A percentile compares a stretch with the other conserved stretches of the same genome.
Conservation (phyloP, 2,888 invertebrate genomes). For the Sympetrum striolatum region DNA sequence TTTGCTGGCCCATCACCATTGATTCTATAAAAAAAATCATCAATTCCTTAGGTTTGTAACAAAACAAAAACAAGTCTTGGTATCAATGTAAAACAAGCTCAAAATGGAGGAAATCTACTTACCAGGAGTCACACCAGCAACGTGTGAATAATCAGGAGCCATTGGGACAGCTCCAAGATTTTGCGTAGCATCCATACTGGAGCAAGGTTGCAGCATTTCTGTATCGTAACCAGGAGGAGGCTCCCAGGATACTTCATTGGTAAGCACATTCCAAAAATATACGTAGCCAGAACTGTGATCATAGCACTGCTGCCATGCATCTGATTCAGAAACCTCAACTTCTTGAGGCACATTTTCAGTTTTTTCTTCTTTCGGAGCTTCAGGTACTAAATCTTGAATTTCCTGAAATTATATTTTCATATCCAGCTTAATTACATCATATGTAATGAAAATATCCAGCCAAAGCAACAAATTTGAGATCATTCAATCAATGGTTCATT, state of each 20-base stretch:
- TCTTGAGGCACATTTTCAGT: not conserved
- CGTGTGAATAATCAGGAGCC: slow-evolving; percentile 5
- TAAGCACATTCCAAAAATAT: slow-evolving; percentile 71
- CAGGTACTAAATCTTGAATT: slow-evolving; percentile 16
- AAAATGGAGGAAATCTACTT: not conserved
- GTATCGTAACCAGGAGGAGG: slow-evolving; percentile 62
- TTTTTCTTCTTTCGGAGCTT: not conserved
- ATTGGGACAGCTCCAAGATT: not conserved
- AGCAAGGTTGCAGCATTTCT: slow-evolving; percentile 3
- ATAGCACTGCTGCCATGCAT: slow-evolving; percentile 70
- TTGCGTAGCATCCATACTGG: not conserved
- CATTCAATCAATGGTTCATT: no score
- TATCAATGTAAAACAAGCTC: not conserved
- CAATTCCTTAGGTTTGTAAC: not conserved
- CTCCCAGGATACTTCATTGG: slow-evolving; percentile 72
- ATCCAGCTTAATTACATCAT: no score
- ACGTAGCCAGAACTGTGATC: slow-evolving; percentile 68
- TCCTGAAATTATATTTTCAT: not conserved
- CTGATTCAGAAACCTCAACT: slow-evolving; percentile 17
- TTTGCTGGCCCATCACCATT: not conserved
- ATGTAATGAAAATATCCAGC: no score
- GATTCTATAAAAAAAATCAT: not conserved
- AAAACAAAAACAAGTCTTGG: not conserved
- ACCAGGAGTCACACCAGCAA: slow-evolving; percentile 9
- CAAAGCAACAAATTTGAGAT: no score